Evolutionary conservation across 2,888 invertebrate genomes (phyloP).

Genomic region (Mechanitis messenoides): DNA sequence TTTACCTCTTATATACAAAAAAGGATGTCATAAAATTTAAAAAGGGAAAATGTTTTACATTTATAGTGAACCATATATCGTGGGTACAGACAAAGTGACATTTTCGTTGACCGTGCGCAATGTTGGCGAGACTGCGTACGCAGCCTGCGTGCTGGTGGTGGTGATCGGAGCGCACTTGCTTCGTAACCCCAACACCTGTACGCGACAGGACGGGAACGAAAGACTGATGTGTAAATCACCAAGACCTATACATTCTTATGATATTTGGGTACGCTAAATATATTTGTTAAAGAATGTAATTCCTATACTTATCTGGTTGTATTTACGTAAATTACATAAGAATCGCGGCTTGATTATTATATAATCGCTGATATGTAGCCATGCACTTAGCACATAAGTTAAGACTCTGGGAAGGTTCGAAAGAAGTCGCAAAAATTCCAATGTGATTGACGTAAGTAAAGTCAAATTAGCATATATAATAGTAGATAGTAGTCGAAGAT

Average conservation of each 20-base stretch:
- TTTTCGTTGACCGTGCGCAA: conserved; percentile 37
- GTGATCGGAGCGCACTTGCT: conserved; percentile 30
- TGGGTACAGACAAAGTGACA: conserved; percentile 39
- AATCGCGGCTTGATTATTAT: too few relatives aligned
- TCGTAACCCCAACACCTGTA: conserved; percentile 27
- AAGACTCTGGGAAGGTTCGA: too few relatives aligned
- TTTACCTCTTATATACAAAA: not conserved
- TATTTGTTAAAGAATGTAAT: too few relatives aligned
- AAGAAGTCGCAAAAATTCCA: too few relatives aligned
- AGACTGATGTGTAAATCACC: conserved; percentile 21
- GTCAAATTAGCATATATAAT: too few relatives aligned
- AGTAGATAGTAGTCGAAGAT: too few relatives aligned
- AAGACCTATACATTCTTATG: conserved; percentile 9
- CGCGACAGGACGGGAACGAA: conserved; percentile 3
- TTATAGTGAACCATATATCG: conserved; percentile 32
- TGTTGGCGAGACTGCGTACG: conserved; percentile 45
- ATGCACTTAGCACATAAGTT: too few relatives aligned
- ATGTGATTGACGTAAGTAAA: too few relatives aligned
- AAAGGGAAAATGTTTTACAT: not conserved
- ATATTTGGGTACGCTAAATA: conserved; percentile 22
- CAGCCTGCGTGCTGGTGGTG: conserved; percentile 38
- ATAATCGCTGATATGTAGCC: too few relatives aligned
- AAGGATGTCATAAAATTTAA: not conserved
- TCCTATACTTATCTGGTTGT: too few relatives aligned
- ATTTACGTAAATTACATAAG: too few relatives aligned